Conservation (phyloP, 1,140 invertebrate genomes). For the Pseudomyrmex gracilis region DNA sequence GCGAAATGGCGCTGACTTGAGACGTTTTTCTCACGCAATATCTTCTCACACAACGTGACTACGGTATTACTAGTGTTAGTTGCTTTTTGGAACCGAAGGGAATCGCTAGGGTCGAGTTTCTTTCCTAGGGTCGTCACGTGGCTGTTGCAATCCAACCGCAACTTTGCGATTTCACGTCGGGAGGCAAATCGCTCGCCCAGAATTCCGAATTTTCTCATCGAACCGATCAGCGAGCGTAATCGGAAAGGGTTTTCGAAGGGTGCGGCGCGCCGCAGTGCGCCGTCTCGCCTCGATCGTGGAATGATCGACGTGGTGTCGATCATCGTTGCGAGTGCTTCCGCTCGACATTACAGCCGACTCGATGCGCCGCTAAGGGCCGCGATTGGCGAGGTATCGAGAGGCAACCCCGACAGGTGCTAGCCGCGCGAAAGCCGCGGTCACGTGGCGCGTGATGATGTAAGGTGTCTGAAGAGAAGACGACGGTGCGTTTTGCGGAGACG, state of each 20-base stretch:
- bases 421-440: conserved; percentile 22
- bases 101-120: background rate
- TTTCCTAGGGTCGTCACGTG: conserved; percentile 57
- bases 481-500: conserved; percentile 29
- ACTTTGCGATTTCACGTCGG: background rate
- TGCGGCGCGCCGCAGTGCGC: conserved; percentile 16
- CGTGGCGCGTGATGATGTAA: conserved; percentile 65
- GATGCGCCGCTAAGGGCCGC: conserved; percentile 48
- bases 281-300: conserved; percentile 43
- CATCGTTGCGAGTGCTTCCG: conserved; percentile 5
- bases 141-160: conserved; percentile 6
- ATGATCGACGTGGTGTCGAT: conserved; percentile 25
- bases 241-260: background rate
- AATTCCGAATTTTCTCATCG: background rate
- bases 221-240: background rate
- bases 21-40: conserved; percentile 3
- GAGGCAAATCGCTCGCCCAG: too few species aligned
- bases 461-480: background rate
- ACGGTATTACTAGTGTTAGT: too few species aligned
- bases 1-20: background rate
- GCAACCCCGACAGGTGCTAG: conserved; percentile 29
- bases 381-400: conserved; percentile 14
- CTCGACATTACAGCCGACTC: conserved; percentile 29
- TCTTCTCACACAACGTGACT: background rate
- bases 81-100: too few species aligned